phyloP scores from a whole-genome alignment of 1,140 invertebrate genomes.

The Zaprionus gabonicus region DNA sequence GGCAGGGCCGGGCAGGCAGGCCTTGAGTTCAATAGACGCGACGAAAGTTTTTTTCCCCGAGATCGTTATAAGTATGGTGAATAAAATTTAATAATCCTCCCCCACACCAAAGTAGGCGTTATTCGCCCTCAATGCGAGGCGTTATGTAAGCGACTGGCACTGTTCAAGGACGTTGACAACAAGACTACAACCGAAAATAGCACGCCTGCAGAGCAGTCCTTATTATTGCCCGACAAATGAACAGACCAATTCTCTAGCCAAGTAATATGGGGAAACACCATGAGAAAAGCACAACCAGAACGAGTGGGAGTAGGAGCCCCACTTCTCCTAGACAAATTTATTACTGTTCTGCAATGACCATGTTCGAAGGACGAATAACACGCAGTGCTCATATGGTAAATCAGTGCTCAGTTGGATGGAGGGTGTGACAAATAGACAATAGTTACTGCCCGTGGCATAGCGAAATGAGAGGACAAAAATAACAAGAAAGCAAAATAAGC shows the following conservation, averaged over 20 bases:
- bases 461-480: conserved; percentile 23
- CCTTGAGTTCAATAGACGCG: conserved; percentile 56
- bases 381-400: conserved; percentile 62
- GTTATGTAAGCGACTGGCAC: conserved; percentile 63
- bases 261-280: conserved; percentile 23
- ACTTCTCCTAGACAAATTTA: conserved; percentile 63
- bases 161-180: conserved; percentile 59
- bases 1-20: conserved; percentile 6
- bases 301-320: conserved; percentile 19
- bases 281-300: conserved; percentile 12
- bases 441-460: conserved; percentile 47
- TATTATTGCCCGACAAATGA: not conserved
- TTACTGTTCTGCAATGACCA: conserved; percentile 61
- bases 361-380: conserved; percentile 58
- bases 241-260: conserved; percentile 10
- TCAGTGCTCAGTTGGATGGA: conserved; percentile 45
- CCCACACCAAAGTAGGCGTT: not conserved
- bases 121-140: conserved; percentile 18
- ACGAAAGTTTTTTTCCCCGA: conserved; percentile 53
- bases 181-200: conserved; percentile 28
- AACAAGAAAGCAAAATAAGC: conserved; percentile 11
- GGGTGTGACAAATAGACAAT: conserved; percentile 68
- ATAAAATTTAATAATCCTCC: conserved; percentile 41
- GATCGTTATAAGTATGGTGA: conserved; percentile 32
- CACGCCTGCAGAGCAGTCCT: conserved; percentile 17